These are phyloP conservation scores for Myiopsitta monachus DNA, from an alignment of 2,113 vertebrate species.

Conservation along the genomic window DNA sequence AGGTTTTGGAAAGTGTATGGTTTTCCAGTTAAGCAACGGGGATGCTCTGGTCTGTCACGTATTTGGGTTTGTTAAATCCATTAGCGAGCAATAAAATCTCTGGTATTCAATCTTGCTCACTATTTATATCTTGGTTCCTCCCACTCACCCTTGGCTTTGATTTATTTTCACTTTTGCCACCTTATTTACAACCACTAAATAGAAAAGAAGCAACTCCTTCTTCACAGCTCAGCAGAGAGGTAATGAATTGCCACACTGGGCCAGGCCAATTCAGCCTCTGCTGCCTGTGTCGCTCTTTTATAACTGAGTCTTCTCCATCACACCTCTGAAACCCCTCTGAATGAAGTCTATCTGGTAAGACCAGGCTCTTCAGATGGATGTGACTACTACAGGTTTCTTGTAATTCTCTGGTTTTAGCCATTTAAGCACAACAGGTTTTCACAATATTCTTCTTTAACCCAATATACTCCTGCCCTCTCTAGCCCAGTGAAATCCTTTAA, in stretches of 20 bases:
- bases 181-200: neutral
- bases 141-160: neutral
- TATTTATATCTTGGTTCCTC: neutral
- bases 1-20: constrained; percentile 6
- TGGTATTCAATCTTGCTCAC: neutral
- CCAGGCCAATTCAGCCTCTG: neutral
- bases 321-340: neutral
- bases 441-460: neutral
- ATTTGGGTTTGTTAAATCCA: constrained; percentile 49
- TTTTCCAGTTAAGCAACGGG: constrained; percentile 41
- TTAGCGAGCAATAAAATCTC: constrained; percentile 23
- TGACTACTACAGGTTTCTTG: neutral
- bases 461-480: neutral
- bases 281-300: neutral
- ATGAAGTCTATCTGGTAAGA: neutral
- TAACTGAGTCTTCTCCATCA: neutral
- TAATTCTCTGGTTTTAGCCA: neutral
- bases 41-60: constrained; percentile 2
- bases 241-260: fast-evolving
- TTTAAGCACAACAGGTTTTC: neutral
- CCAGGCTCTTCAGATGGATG: neutral
- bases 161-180: neutral
- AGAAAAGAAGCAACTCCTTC: neutral
- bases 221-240: neutral
- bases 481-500: neutral